These are phyloP conservation scores for Phenganax subtilis DNA, from an alignment of 92 coral and sea anemone genomes.

Conservation along the genomic window DNA sequence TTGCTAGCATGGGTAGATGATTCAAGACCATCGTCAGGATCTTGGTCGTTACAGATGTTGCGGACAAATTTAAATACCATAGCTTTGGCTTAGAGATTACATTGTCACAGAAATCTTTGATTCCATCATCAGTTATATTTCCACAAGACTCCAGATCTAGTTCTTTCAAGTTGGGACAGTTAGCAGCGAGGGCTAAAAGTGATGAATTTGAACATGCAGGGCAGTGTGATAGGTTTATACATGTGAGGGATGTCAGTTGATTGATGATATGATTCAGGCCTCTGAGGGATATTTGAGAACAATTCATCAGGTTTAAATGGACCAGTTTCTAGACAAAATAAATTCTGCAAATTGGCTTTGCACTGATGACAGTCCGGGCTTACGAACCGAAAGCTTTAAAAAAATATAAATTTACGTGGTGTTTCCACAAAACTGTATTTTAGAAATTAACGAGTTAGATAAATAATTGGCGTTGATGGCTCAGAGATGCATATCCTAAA, in stretches of 20 bases:
- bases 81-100: background rate
- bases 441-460: background rate
- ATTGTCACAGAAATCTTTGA: background rate
- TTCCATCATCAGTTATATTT: background rate
- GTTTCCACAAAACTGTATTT: background rate
- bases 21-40: background rate
- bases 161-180: slow-evolving; percentile 3
- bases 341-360: background rate
- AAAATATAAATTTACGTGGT: background rate
- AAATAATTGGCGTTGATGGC: too few relatives aligned
- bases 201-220: background rate
- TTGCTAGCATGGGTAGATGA: background rate
- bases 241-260: background rate
- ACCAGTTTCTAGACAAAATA: slow-evolving; percentile 5
- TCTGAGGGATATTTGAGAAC: background rate
- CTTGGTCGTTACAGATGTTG: slow-evolving; percentile 9
- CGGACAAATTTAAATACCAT: background rate
- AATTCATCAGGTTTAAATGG: background rate
- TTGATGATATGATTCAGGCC: background rate
- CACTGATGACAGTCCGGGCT: background rate
- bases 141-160: background rate
- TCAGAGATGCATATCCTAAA: too few relatives aligned
- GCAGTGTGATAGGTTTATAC: background rate
- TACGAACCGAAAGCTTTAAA: background rate
- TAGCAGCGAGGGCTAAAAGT: background rate